These are phyloP conservation scores for Psittacula derbiana DNA, from an alignment of 2,797 vertebrate genomes.

Conservation along the genomic window DNA sequence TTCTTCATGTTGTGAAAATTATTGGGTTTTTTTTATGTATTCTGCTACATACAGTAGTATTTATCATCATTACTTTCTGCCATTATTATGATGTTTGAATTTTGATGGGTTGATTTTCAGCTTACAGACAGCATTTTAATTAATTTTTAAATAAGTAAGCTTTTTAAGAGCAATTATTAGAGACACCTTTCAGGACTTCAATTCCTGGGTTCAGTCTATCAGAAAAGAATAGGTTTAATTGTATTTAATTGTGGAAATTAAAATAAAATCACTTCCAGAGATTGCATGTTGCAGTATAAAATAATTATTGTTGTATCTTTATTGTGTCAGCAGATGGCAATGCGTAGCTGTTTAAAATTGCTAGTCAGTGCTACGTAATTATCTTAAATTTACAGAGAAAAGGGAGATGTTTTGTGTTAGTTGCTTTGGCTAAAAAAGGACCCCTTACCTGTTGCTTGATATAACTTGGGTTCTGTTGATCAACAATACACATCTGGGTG, in stretches of 20 bases:
- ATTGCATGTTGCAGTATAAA: background rate
- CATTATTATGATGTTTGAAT: background rate
- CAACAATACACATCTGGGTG: background rate
- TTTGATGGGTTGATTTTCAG: background rate
- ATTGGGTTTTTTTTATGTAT: background rate
- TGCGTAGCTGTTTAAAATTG: background rate
- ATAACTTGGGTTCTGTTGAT: background rate
- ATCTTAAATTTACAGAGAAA: background rate
- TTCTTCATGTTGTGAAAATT: background rate
- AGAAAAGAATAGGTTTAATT: background rate
- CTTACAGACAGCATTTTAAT: background rate
- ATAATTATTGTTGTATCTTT: background rate
- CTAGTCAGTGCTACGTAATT: background rate
- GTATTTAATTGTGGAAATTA: background rate
- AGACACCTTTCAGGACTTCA: background rate
- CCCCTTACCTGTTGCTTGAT: background rate
- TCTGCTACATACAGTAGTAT: background rate
- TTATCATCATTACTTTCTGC: background rate
- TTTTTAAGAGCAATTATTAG: background rate
- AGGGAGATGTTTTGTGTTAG: background rate
- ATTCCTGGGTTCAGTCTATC: background rate
- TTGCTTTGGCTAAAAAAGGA: background rate
- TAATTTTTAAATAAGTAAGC: background rate
- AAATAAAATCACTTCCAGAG: background rate
- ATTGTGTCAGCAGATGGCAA: constrained; percentile 44